Percentiles rank a stretch among this genome's conserved stretches.
Conservation (phyloP, 2,797 vertebrate species). For the Brachymystax lenok region DNA sequence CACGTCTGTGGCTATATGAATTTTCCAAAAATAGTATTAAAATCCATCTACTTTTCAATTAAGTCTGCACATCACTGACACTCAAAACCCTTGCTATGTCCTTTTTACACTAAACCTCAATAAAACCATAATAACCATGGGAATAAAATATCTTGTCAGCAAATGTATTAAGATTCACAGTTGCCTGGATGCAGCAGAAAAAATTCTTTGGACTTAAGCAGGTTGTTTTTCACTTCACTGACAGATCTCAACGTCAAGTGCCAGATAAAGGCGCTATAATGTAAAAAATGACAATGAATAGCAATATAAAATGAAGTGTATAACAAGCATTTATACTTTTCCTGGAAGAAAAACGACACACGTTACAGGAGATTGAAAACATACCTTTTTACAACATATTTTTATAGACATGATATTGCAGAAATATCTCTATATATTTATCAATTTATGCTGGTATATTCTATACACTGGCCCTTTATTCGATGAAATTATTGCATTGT, state of each 20-base stretch:
- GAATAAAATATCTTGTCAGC: constrained; percentile 84
- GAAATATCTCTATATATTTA: constrained; percentile 80
- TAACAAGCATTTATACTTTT: constrained; percentile 74
- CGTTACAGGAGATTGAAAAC: constrained; percentile 69
- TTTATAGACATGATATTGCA: constrained; percentile 92
- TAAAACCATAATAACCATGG: constrained; percentile 67
- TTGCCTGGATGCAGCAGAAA: constrained; percentile 98
- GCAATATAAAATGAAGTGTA: constrained; percentile 67
- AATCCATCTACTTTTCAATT: constrained; percentile 65
- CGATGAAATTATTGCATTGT: constrained; percentile 96
- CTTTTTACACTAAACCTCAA: constrained; percentile 59
- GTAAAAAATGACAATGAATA: constrained; percentile 65
- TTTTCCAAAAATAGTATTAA: constrained; percentile 56
- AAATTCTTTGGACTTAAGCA: constrained; percentile 99
- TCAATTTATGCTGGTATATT: constrained; percentile 96
- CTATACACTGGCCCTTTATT: constrained; percentile 90
- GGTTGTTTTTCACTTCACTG: constrained; percentile 80
- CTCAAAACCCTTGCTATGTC: constrained; percentile 54
- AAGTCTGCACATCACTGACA: constrained; percentile 48
- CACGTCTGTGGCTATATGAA: constrained; percentile 36
- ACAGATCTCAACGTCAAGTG: constrained; percentile 79
- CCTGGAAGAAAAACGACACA: constrained; percentile 58
- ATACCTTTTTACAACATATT: constrained; percentile 84
- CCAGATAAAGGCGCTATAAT: constrained; percentile 72
- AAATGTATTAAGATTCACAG: constrained; percentile 93